These are phyloP conservation scores for Xanthostigma xanthostigma DNA, from an alignment of 2,888 invertebrate genomes.

Conservation along the genomic window DNA sequence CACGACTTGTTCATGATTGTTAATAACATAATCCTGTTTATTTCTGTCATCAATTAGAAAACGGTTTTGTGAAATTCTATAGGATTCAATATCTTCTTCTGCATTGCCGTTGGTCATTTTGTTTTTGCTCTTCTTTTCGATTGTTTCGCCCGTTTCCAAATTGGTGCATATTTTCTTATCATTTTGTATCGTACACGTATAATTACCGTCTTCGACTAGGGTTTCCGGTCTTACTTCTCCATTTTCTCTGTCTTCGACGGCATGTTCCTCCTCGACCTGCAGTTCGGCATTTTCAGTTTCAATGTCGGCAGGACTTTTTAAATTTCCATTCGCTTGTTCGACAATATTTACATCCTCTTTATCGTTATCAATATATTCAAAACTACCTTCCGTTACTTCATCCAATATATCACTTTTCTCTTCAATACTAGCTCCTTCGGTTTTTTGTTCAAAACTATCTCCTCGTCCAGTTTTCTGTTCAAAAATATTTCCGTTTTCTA, in stretches of 20 bases:
- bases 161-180: no score
- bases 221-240: neutral
- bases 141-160: no score
- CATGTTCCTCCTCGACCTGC: conserved; percentile 6
- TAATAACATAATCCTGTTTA: conserved; percentile 2
- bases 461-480: neutral
- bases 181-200: no score
- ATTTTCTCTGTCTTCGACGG: conserved; percentile 9
- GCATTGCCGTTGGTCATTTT: neutral
- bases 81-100: neutral
- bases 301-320: no score
- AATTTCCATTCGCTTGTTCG: neutral
- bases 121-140: no score
- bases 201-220: neutral
- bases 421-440: neutral
- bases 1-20: conserved; percentile 2
- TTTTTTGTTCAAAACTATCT: neutral
- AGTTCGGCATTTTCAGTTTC: conserved; percentile 7
- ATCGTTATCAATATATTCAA: neutral
- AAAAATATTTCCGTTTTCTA: neutral
- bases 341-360: neutral
- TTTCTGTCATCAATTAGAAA: conserved; percentile 2
- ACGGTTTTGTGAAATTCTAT: neutral
- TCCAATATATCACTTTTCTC: neutral
- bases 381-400: neutral